These are phyloP conservation scores for Eleginops maclovinus DNA, from an alignment of 2,113 vertebrate species.

Conservation along the genomic window DNA sequence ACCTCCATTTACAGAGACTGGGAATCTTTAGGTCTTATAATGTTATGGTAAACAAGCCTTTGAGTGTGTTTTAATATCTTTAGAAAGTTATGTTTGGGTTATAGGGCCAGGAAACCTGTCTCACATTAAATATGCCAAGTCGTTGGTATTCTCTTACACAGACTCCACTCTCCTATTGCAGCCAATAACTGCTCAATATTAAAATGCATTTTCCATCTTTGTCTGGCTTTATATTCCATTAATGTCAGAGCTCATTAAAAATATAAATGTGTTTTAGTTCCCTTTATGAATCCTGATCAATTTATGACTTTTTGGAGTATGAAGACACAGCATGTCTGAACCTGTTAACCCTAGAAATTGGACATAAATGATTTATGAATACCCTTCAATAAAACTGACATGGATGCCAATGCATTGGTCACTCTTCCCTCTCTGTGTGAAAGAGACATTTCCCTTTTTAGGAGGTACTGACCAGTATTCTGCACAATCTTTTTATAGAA, in stretches of 20 bases:
- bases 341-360: conserved; percentile 46
- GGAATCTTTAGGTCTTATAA: conserved; percentile 31
- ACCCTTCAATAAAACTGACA: conserved; percentile 26
- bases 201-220: background rate
- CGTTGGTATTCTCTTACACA: background rate
- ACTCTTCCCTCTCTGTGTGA: conserved; percentile 22
- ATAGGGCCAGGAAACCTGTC: conserved; percentile 18
- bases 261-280: background rate
- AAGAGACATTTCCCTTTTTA: background rate
- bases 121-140: conserved; percentile 27
- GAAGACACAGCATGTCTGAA: conserved; percentile 23
- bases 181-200: background rate
- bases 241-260: conserved; percentile 6
- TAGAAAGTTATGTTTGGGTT: conserved; percentile 31
- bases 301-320: conserved; percentile 21
- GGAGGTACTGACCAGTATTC: background rate
- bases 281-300: conserved; percentile 10
- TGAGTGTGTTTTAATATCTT: conserved; percentile 34
- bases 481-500: background rate
- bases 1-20: conserved; percentile 42
- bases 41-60: conserved; percentile 47
- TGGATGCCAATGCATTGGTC: conserved; percentile 5
- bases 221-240: conserved; percentile 1
- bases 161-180: background rate
- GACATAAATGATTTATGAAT: conserved; percentile 48